These are phyloP conservation scores for Morus bassanus DNA, from an alignment of 2,797 vertebrate genomes.

Conservation along the genomic window DNA sequence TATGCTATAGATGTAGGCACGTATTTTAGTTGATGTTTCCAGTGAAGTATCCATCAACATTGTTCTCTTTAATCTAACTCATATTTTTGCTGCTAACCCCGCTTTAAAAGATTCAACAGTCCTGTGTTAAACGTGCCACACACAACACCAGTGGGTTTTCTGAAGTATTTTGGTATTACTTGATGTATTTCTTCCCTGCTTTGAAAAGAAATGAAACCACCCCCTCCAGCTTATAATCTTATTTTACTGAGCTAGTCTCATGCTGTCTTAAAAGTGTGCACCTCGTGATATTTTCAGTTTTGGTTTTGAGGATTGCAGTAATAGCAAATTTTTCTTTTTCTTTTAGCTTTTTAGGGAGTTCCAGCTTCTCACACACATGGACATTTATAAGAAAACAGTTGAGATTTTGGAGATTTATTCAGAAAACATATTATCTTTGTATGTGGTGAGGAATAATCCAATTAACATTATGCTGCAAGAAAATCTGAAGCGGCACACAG, in stretches of 20 bases:
- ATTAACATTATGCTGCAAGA: slow-evolving; percentile 65
- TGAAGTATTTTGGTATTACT: background rate
- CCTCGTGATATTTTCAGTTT: background rate
- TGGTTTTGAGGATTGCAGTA: background rate
- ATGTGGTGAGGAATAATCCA: slow-evolving; percentile 65
- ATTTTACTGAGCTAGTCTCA: background rate
- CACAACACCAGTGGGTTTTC: background rate
- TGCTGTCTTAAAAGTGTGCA: background rate
- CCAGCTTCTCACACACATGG: slow-evolving; percentile 69
- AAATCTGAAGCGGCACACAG: slow-evolving; percentile 57
- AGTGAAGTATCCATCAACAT: background rate
- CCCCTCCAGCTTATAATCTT: background rate
- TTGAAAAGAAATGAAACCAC: background rate
- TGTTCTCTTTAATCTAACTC: background rate
- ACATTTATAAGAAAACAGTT: slow-evolving; percentile 70
- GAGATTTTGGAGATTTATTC: slow-evolving; percentile 75
- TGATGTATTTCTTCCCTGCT: background rate
- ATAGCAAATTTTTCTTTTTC: background rate
- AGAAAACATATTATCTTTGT: slow-evolving; percentile 67
- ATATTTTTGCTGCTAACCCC: background rate
- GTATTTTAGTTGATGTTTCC: background rate
- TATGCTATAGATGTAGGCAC: background rate
- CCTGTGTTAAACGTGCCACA: background rate
- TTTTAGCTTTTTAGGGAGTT: slow-evolving; percentile 75
- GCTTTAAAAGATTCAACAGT: background rate